Percentiles rank a stretch among this genome's conserved stretches.
Evolutionary conservation across 2,797 vertebrate genomes (phyloP).

Genomic region (Lepidocolaptes lacrymiger): DNA sequence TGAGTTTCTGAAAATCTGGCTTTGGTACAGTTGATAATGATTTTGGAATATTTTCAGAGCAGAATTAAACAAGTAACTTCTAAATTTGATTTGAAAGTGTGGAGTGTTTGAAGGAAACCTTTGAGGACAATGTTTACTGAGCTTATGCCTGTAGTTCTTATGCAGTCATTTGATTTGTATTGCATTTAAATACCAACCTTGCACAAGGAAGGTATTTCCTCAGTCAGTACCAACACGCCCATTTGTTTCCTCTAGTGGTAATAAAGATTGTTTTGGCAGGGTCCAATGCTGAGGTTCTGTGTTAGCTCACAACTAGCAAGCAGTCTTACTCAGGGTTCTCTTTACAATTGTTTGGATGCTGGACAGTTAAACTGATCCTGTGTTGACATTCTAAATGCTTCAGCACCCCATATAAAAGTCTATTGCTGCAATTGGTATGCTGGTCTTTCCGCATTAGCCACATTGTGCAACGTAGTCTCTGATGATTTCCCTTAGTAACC

Average conservation of each 20-base stretch:
- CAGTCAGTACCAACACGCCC: accelerated
- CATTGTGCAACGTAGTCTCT: not conserved
- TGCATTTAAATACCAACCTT: not conserved
- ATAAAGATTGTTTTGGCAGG: not conserved
- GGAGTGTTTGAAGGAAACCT: conserved; percentile 12
- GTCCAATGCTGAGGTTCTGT: not conserved
- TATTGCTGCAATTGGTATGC: not conserved
- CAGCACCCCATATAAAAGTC: not conserved
- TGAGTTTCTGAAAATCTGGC: not conserved
- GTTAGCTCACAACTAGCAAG: not conserved
- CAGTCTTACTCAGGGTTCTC: not conserved
- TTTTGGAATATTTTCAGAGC: conserved; percentile 52
- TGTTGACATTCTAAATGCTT: not conserved
- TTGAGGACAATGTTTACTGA: not conserved
- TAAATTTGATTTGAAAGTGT: not conserved
- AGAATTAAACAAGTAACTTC: conserved; percentile 33
- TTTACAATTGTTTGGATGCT: not conserved
- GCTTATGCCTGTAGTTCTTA: not conserved
- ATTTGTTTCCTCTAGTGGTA: not conserved
- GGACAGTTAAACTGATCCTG: not conserved
- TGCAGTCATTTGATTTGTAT: not conserved
- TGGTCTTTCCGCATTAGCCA: not conserved
- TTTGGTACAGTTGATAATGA: conserved; percentile 14
- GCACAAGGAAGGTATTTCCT: not conserved
- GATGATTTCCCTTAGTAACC: not conserved